Conservation (phyloP, 2,113 vertebrate genomes). For the Petroica traversi region DNA sequence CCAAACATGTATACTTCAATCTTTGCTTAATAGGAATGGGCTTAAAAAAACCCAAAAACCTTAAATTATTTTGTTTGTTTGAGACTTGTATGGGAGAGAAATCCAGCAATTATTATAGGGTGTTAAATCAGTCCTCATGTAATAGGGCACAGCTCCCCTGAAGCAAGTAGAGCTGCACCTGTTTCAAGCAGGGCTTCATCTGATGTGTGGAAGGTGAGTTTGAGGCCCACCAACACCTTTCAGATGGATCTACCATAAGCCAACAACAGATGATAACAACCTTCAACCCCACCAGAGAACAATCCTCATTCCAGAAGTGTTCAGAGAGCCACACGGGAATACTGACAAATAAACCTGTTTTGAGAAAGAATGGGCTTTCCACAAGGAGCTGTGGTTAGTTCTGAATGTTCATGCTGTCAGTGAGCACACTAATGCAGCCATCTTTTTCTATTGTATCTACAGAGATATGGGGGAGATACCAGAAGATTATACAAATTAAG, state of each 20-base stretch:
- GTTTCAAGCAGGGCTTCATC: conserved; percentile 20
- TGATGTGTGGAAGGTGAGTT: conserved; percentile 8
- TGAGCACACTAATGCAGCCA: background rate
- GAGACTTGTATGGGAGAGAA: background rate
- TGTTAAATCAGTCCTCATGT: background rate
- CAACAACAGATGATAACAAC: conserved; percentile 8
- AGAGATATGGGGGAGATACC: background rate
- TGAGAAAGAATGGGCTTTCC: background rate
- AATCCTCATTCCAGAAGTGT: conserved; percentile 16
- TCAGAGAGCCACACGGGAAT: background rate
- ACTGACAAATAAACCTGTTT: background rate
- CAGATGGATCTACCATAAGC: conserved; percentile 30
- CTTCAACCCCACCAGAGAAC: background rate
- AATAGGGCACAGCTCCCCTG: conserved; percentile 27
- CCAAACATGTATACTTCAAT: background rate
- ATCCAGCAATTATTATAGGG: background rate
- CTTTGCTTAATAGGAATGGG: background rate
- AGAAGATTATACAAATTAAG: conserved; percentile 23
- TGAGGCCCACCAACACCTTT: conserved; percentile 34
- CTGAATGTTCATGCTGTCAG: background rate
- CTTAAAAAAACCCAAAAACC: background rate
- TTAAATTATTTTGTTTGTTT: background rate
- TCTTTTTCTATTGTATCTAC: background rate
- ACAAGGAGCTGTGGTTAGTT: conserved; percentile 6
- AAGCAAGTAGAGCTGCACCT: conserved; percentile 33